Base-by-base conservation (phyloP, 1,140 invertebrate genomes). In the Eciton burchellii region DNA sequence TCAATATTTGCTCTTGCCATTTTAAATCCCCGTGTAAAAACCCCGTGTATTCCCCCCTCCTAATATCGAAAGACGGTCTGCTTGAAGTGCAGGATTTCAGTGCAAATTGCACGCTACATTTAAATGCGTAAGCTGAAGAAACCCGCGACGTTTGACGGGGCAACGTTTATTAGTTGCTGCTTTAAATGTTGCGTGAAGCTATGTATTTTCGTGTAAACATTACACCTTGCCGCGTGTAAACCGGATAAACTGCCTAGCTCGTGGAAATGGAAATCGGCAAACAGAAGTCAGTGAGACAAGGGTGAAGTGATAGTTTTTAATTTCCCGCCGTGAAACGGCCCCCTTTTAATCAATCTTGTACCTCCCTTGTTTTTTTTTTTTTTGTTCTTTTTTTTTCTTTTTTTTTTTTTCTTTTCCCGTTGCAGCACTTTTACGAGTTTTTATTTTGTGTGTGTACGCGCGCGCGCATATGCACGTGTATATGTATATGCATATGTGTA, bases 251-350 rank as follows among this genome's bases (percentile, higher is more conserved):
- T 57, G 57, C 45, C 70, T 29, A 59, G 63, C 29, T 84, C 57
- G 54, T 59, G 52, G 47, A n/a, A 63, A 82, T 47, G 54, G 56
- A 57, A 84, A 84, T 66, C 52, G 21, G 59, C 52, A 41, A 82
- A 82, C 16, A 52, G 21, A 74, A 66, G 52, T 82, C 62, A 82
- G 79, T 74, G 16, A 35, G 35, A 43, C 54, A 56, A 73, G 68
- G n/a, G 70, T 24, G 12, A 89, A 89, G 89, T 90, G 89, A 88
- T 85, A 84, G 85, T 88, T 88, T 90, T 88, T 89, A 90, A 84
- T 88, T 90, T 84, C 84, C 81, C 81, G 76, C 88, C 85, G 82
- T 88, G 88, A 88, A 90, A 85, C 83, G 77, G 84, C 84, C 85
- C 49, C 54, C 11, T 60, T 79, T 79, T 79, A 79, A 79, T 79